These are phyloP conservation scores for Busseola fusca DNA, from an alignment of 2,888 invertebrate species.

Conservation along the genomic window DNA sequence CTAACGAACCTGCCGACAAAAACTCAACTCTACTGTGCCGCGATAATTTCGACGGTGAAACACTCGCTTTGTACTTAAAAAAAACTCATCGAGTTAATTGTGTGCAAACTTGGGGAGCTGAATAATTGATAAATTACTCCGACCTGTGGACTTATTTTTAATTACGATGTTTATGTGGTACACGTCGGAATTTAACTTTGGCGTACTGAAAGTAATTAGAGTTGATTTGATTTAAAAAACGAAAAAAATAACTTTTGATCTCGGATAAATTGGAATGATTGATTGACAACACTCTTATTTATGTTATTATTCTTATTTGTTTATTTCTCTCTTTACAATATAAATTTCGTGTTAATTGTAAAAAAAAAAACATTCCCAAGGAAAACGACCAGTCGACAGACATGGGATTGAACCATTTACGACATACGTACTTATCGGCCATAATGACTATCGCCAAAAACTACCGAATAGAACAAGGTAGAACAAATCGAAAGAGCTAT, in stretches of 20 bases:
- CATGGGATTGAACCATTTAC: constrained; percentile 20
- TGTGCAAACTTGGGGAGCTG: constrained; percentile 61
- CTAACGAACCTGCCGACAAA: constrained; percentile 87
- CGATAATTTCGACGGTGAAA: constrained; percentile 62
- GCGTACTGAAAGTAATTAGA: constrained; percentile 8
- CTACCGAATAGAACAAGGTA: constrained; percentile 61
- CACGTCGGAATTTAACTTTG: constrained; percentile 6
- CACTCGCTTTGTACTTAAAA: constrained; percentile 70
- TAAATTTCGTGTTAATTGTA: no score
- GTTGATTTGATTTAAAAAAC: constrained; percentile 14
- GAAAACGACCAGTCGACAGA: neutral
- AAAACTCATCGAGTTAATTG: constrained; percentile 71
- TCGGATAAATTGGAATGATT: neutral
- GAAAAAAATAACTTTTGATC: neutral
- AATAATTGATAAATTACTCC: constrained; percentile 59
- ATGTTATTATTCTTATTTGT: no score
- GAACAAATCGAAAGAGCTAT: constrained; percentile 72
- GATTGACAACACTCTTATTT: neutral
- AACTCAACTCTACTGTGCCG: constrained; percentile 73
- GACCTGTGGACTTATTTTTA: constrained; percentile 49
- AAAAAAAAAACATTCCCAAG: neutral
- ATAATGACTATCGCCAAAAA: constrained; percentile 59
- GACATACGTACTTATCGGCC: constrained; percentile 33
- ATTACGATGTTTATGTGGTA: constrained; percentile 46
- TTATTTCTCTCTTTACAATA: no score